Base-by-base conservation (phyloP, 2,797 vertebrate species). In the Mormyrops attenuatus region DNA sequence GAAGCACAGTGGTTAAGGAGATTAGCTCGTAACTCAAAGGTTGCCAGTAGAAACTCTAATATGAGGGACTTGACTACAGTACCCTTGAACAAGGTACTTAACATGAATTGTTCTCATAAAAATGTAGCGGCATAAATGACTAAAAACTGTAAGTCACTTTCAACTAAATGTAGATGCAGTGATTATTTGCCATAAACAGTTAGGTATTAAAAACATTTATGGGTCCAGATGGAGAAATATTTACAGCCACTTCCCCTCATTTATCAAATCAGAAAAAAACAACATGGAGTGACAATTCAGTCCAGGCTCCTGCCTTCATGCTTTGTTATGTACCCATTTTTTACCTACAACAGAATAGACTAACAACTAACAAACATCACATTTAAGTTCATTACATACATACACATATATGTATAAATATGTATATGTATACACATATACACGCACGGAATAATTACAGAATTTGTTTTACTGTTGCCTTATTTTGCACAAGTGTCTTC, bases 151-250 rank as follows among this genome's bases (percentile, higher is more conserved):
- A 69, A 73, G 66, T 73, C 66, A 73, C 30, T 38, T 73, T 38
- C 66, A 73, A 73, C 66, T 73, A 73, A 73, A 80, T 80, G 73
- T 80, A 44, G 73, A 80, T 80, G 73, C 73, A 80, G 41, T 80
- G 73, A 80, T 80, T 80, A 47, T 80, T 44, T 47, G 38, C 73
- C 8, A 41, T 41, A n/a, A 47, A 44, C 41, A 80, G 73, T 44
- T 41, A 20, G 73, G 73, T 80, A 80, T 80, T 80, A 80, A 80
- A 80, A 80, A 80, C 41, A 47, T 44, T 44, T 80, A 80, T 20
- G 73, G 73, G 38, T 41, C 73, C 73, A 47, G 44, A 80, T 47
- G 73, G 73, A n/a, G 73, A 80, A 80, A 80, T n/a, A 80, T 80
- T 80, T 80, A 80, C 20, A 80, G 20, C 17, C 66, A 73, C 66